Base-by-base conservation (phyloP, 1,140 invertebrate species). In the Scylla paramamosain region DNA sequence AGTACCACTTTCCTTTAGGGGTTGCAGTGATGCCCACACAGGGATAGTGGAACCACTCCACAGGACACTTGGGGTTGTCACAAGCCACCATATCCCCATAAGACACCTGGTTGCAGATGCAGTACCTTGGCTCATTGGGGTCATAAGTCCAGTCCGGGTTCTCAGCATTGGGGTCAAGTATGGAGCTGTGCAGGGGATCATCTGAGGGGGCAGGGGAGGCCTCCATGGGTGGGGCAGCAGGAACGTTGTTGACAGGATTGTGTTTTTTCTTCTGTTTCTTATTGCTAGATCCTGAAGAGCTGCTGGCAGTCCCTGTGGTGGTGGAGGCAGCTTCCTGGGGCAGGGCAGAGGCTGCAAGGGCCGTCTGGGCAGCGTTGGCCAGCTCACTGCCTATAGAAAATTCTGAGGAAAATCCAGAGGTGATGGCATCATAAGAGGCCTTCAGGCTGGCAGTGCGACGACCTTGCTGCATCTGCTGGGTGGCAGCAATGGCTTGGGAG, bases 1-100 rank as follows among this genome's bases (percentile, higher is more conserved):
- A 99, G 97, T 98, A 99, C 99, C 99, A 99, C 97, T 99, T 99
- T 67, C 99, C 99, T 97, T 99, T 99, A 0, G 99, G 99, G 25
- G 99, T 98, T 95, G 99, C 98, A 0, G 98, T 99, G 95, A 99
- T 99, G 89, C 98, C 99, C 86, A 99, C 99, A 97, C 99, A 99
- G 14, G 98, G 98, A 97, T 99, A 99, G 97, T 99, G 99, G 97
- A 99, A 99, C 99, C 99, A 99, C 97, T 99, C 99, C 96, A 98
- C 99, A 20, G 99, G 98, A 97, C 99, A 99, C 98, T 99, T 97
- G 94, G 98, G 97, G 97, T 99, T 99, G 97, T 99, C 99, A 97
- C 99, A 99, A 93, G 99, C 99, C 92, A 99, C 99, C 99, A 99
- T 99, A 96, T 99, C 99, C 14, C 99, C 99, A 97, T 99, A 99